These are phyloP conservation scores for Aratinga solstitialis DNA, from an alignment of 2,797 vertebrate species.

Conservation along the genomic window DNA sequence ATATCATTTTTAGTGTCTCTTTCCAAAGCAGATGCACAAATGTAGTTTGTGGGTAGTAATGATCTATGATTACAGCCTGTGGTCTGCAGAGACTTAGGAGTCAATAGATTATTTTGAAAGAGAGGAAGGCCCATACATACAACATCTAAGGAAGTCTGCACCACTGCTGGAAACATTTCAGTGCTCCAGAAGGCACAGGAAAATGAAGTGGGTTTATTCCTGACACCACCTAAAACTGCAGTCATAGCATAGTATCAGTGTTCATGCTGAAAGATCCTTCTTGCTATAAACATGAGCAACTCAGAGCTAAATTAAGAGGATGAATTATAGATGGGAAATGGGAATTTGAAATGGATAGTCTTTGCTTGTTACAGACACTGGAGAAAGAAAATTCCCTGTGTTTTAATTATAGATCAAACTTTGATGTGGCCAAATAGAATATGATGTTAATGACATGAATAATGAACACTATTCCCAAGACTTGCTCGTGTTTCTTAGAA, in stretches of 20 bases:
- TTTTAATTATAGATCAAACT: slow-evolving; percentile 64
- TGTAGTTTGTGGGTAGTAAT: neutral
- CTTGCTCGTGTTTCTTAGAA: slow-evolving; percentile 54
- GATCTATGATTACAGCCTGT: slow-evolving; percentile 20
- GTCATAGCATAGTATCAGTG: neutral
- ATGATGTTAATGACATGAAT: slow-evolving; percentile 57
- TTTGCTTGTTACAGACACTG: slow-evolving; percentile 38
- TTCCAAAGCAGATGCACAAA: slow-evolving; percentile 21
- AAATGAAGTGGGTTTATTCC: slow-evolving; percentile 21
- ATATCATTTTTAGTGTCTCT: slow-evolving; percentile 1
- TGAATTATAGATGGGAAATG: slow-evolving; percentile 66
- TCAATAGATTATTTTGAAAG: slow-evolving; percentile 23
- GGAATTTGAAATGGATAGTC: slow-evolving; percentile 58
- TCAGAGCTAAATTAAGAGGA: slow-evolving; percentile 43
- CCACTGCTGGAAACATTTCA: neutral
- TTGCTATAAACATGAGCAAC: slow-evolving; percentile 20
- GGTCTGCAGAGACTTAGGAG: neutral
- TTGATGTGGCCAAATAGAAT: slow-evolving; percentile 58
- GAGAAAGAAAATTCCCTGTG: slow-evolving; percentile 43
- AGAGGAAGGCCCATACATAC: neutral
- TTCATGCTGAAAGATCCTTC: slow-evolving; percentile 3
- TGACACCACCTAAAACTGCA: neutral
- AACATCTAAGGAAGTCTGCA: neutral
- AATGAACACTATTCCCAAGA: slow-evolving; percentile 56
- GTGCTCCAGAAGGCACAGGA: neutral